Base-by-base conservation (phyloP, 2,113 vertebrate species). In the Anseranas semipalmata region DNA sequence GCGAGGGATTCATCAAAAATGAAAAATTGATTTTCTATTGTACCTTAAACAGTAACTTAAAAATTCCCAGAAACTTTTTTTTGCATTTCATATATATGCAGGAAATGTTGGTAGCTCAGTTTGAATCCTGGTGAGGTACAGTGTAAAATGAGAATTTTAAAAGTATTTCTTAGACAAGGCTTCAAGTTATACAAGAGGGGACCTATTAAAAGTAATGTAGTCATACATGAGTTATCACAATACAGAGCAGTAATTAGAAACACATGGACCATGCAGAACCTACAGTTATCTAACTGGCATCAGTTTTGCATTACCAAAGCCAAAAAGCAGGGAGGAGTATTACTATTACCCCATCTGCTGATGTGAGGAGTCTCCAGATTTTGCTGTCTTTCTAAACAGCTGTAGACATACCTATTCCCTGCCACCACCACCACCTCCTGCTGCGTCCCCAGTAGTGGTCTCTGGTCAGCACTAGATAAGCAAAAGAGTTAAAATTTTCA, bases 41-140 rank as follows among this genome's bases (percentile, higher is more conserved):
- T 19, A 60, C 7, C 15, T n/a, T 30, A 25, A 71, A 48, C 3
- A 45, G 21, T 10, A 60, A 45, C n/a, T 56, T 10, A 19, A 79
- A 68, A 60, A 53, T 35, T 1, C 3, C 3, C 4, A 37, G 10
- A 4, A 17, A 20, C 8, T 46, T 14, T 72, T 37, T 68, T 84
- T 50, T 53, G 5, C 1, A 18, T 68, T 56, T 35, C 0, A 28
- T 46, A 45, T 87, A 4, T 1, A 0, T 70, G 46, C 20, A 71
- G 74, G 35, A 12, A 59, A 75, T 58, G 22, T 16, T 55, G 32
- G 62, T 39, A 85, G 6, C 22, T 81, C 7, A 76, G 10, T 39
- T 65, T 68, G 39, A 89, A 81, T 67, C 10, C 37, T 66, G 13
- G 22, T 81, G 15, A 56, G 46, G 32, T 33, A 63, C 10, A 30